Evolutionary conservation across 2,797 vertebrate species (phyloP), one percentile per base, ranked within the genome.

Genomic region (Sphaeramia orbicularis): DNA sequence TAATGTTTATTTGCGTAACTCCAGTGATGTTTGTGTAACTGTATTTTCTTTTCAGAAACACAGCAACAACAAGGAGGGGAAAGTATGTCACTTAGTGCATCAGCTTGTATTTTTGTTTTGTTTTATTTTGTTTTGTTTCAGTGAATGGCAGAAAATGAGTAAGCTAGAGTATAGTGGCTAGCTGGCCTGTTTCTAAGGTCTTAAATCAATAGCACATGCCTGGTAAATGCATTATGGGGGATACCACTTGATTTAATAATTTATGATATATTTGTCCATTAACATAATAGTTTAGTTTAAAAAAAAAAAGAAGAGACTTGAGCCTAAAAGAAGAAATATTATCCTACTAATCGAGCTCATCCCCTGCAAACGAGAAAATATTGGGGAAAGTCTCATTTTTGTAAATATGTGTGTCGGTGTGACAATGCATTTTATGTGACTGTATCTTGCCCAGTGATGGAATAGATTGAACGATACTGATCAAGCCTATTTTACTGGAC

Each of bases 41-140:
- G 84, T 94, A 91, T 91, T 94, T 92, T 89, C 91, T 91, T 94
- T 94, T 84, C 93, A 95, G 94, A 94, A 90, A 94, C 93, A 91
- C 94, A 95, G 87, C 90, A 91, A 86, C 93, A 92, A 74, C 92
- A 92, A 91, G 93, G 92, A 90, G 91, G 91, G 82, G 92, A 92
- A 95, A 94, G 94, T 94, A 95, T 86, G 94, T 95, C 84, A 86
- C 78, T 78, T 81, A 88, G 91, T 92, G 87, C 87, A 92, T 91
- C 84, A 89, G 81, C 85, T 84, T 85, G 69, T 83, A 32, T 82
- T 43, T 58, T 45, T 58, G 41, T 58, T 58, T 84, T 84, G 30
- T 76, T 80, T 30, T 56, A 43, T 83, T 70, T 63, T 35, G 32
- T 35, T 83, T 80, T 85, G n/a, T 76, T 54, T 86, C 63, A 69